Evolutionary conservation across 2,113 vertebrate species (phyloP).

Genomic region (Natator depressus): DNA sequence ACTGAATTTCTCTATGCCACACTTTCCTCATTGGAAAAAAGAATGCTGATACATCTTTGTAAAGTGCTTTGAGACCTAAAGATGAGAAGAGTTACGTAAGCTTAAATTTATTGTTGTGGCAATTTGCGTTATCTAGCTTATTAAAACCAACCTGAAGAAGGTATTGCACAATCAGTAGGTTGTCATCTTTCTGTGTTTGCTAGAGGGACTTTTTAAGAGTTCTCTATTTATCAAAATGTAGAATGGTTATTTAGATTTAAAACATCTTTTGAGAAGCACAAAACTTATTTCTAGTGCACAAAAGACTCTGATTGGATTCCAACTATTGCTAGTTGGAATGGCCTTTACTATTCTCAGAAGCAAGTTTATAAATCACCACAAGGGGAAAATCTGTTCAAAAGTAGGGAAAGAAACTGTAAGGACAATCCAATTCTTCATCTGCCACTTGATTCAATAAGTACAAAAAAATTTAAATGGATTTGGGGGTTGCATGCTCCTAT

Average conservation of each 20-base stretch:
- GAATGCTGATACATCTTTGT: neutral
- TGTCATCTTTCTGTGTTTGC: neutral
- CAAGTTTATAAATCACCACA: neutral
- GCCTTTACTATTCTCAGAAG: conserved; percentile 17
- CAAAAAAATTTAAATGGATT: conserved; percentile 37
- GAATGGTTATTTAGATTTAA: neutral
- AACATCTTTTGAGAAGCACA: neutral
- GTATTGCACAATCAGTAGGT: neutral
- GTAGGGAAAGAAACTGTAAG: neutral
- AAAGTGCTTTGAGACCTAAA: neutral
- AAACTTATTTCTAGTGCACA: neutral
- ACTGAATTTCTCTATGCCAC: neutral
- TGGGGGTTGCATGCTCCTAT: conserved; percentile 22
- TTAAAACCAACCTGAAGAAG: neutral
- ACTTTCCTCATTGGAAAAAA: neutral
- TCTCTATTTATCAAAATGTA: neutral
- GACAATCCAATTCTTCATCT: conserved; percentile 49
- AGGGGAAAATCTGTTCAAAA: neutral
- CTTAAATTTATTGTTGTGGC: neutral
- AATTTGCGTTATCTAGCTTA: neutral
- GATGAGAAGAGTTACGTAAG: neutral
- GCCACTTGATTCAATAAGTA: conserved; percentile 49
- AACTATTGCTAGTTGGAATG: neutral
- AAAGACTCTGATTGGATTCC: neutral
- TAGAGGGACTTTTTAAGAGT: neutral